Evolutionary conservation across 2,888 invertebrate species (phyloP), one percentile per base, ranked within the genome.

Genomic region (Endotricha flammealis): DNA sequence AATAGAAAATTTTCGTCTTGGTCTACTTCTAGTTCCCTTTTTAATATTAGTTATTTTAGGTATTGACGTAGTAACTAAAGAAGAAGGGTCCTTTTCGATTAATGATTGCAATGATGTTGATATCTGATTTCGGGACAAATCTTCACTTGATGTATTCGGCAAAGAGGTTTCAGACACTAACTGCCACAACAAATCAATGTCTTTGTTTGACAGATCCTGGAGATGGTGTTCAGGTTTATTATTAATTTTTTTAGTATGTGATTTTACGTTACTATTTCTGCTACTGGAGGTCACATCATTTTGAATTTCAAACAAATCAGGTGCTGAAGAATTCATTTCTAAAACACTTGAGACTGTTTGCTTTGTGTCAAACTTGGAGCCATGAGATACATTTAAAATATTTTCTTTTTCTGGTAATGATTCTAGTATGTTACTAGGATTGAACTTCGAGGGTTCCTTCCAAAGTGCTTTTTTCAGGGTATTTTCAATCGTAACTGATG

Each of bases 1-100:
- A 38, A 90, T 76, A 2, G 90, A 90, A 65, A 90, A 89, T 57
- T 90, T 90, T 46, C 89, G 69, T 38, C 88, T 75, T 0, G 89
- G 88, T 55, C 80, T 80, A 46, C 68, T 80, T 41, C 74, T 68
- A 7, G 57, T 52, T 28, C 56, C 69, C 53, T 85, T 87, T 53
- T 80, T 85, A n/a, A 65, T 61, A 41, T 78, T 79, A 4, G 74
- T 65, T 36, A 66, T 48, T 67, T 86, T 86, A 1, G 69, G 54
- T 4, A 51, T 44, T 12, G 68, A 45, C 4, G 63, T 53, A 41
- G 63, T 68, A 3, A 61, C 50, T 27, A 63, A 44, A 23, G 65
- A 50, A 24, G 57, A 47, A 13, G 55, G 48, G 39, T 87, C 86
- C 60, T 78, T 83, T 52, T 77, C 76, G 44, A 86, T 76, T n/a